Base-by-base conservation (phyloP, 1,140 invertebrate genomes). In the Lepidurus packardi region DNA sequence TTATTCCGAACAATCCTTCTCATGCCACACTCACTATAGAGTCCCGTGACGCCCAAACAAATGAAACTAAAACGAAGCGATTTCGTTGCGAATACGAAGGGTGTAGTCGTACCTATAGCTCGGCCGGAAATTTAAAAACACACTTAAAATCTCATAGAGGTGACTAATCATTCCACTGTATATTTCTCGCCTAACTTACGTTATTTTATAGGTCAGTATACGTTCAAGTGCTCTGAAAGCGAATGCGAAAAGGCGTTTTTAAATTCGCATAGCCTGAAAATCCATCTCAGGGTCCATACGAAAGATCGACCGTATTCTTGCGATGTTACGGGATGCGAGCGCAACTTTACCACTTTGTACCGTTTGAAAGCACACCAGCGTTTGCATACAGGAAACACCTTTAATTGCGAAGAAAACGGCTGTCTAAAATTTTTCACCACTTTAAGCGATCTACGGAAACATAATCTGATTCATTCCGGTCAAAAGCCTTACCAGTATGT, bases 141-240 rank as follows among this genome's bases (percentile, higher is more conserved):
- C 96, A 98, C 86, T 91, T 96, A 88, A 97, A 97, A 89, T 96
- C 94, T 79, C 96, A 98, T 83, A 95, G 92, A 92, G 95, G 96
- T 97, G 86, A 74, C 76, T 43, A 1, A 78, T 73, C 74, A 43
- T 24, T 73, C n/a, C 11, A 43, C 13, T 24, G 43, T 43, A 1
- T 76, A 74, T 53, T 44, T 79, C 78, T 73, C 79, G 77, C 76
- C 65, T 79, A 65, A 74, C 78, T 75, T 34, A 80, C 34, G 78
- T 75, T 79, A 81, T 81, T 81, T 88, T 89, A 82, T 87, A 96
- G 95, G 95, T 83, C 95, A 98, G 88, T 97, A 93, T 87, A 91
- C 92, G 82, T 98, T 97, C 87, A 92, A 94, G 85, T 98, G 95
- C 86, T 89, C 91, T 43, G 91, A 96, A 84, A 88, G 90, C 78